phyloP scores from a whole-genome alignment of 2,888 invertebrate species.

The Arenicola marina region DNA sequence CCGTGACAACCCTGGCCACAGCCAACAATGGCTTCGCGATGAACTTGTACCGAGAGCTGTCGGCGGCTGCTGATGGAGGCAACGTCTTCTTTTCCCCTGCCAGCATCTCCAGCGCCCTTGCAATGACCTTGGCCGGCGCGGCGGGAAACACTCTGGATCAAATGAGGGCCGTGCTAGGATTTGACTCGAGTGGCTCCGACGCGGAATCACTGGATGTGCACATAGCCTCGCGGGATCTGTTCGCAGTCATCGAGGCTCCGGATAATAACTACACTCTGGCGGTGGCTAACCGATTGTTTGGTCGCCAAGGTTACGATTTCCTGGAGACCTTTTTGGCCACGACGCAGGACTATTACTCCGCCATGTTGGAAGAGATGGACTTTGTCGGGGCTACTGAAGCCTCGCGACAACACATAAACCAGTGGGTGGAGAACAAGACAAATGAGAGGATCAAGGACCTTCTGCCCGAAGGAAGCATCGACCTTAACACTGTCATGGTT shows the following conservation, averaged over 20 bases:
- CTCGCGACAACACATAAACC: slow-evolving; percentile 68
- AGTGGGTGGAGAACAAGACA: slow-evolving; percentile 79
- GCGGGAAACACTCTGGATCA: slow-evolving; percentile 50
- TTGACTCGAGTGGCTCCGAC: too few relatives aligned
- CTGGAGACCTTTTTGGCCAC: neutral
- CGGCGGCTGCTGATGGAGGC: neutral
- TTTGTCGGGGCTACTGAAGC: neutral
- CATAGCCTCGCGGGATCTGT: neutral
- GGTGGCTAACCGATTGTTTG: neutral
- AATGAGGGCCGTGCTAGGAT: slow-evolving; percentile 38
- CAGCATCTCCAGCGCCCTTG: slow-evolving; percentile 57
- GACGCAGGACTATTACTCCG: neutral
- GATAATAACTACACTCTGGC: neutral
- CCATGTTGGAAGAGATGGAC: neutral
- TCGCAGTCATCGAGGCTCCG: neutral
- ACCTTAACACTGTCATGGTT: slow-evolving; percentile 43
- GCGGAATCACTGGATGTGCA: neutral
- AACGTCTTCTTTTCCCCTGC: slow-evolving; percentile 56
- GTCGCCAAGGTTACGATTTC: neutral
- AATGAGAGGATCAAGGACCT: slow-evolving; percentile 79
- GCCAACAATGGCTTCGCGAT: slow-evolving; percentile 23
- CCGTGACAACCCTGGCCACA: too few relatives aligned
- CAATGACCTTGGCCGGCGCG: slow-evolving; percentile 60
- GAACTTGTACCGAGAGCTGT: slow-evolving; percentile 28
- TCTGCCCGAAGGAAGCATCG: slow-evolving; percentile 65